Conservation (phyloP, 2,797 vertebrate genomes). For the Catostomus latipinnis region DNA sequence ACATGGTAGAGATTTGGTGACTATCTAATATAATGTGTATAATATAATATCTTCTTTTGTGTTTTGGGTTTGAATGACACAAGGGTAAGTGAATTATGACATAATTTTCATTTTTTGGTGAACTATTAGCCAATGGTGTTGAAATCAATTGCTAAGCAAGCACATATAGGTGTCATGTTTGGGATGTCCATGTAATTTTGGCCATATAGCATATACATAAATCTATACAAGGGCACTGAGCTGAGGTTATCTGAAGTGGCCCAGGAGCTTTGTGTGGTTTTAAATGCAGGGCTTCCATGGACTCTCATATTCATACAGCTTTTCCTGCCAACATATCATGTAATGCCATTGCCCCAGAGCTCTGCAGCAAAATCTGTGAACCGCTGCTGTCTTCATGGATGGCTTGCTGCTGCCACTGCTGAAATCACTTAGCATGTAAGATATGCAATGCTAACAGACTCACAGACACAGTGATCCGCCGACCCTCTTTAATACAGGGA, state of each 20-base stretch:
- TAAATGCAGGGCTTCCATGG: slow-evolving; percentile 46
- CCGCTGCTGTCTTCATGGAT: slow-evolving; percentile 50
- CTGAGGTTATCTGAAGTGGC: slow-evolving; percentile 21
- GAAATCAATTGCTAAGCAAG: too few relatives aligned
- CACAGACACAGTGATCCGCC: slow-evolving; percentile 37
- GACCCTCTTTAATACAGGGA: slow-evolving; percentile 35
- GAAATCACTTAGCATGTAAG: slow-evolving; percentile 48
- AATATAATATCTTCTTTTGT: too few relatives aligned
- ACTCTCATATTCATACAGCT: slow-evolving; percentile 52
- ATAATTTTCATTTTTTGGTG: too few relatives aligned
- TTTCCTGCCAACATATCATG: slow-evolving; percentile 54
- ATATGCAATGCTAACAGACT: slow-evolving; percentile 44
- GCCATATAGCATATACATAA: not conserved
- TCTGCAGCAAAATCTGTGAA: slow-evolving; percentile 50
- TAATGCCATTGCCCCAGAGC: slow-evolving; percentile 56
- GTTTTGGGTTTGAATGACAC: too few relatives aligned
- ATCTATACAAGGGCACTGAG: not conserved
- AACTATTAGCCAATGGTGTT: too few relatives aligned
- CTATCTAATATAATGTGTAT: not conserved
- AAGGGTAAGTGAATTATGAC: too few relatives aligned
- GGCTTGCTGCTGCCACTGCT: slow-evolving; percentile 38
- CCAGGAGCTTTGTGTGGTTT: slow-evolving; percentile 29
- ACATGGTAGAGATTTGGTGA: not conserved
- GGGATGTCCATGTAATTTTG: too few relatives aligned
- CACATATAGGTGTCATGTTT: too few relatives aligned